These are phyloP conservation scores for Aporrectodea caliginosa DNA, from an alignment of 1,140 invertebrate genomes.

Conservation along the genomic window DNA sequence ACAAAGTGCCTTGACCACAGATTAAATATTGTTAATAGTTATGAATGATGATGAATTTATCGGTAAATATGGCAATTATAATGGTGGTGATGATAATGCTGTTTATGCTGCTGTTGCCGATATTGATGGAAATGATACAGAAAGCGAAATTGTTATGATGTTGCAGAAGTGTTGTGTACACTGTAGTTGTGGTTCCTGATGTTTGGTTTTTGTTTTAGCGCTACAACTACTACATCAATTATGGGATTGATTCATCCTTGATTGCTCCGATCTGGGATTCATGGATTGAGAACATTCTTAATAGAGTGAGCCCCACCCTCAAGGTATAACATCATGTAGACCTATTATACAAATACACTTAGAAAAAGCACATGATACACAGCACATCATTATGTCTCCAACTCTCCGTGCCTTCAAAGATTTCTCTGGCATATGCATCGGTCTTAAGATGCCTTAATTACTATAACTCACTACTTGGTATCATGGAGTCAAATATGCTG, in stretches of 20 bases:
- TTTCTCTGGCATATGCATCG: too few species aligned
- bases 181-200: neutral
- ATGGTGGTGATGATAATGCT: too few species aligned
- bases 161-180: neutral
- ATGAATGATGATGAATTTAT: neutral
- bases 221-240: conserved; percentile 84
- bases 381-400: too few species aligned
- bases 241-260: conserved; percentile 80
- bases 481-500: too few species aligned
- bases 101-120: neutral
- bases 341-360: too few species aligned
- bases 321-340: conserved; percentile 44
- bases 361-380: too few species aligned
- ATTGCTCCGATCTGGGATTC: conserved; percentile 69
- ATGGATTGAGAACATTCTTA: conserved; percentile 61
- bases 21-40: neutral
- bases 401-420: too few species aligned
- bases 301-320: conserved; percentile 48
- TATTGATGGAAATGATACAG: neutral
- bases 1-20: conserved; percentile 17
- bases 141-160: neutral
- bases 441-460: too few species aligned
- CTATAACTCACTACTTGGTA: too few species aligned
- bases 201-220: conserved; percentile 49
- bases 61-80: too few species aligned